phyloP scores from a whole-genome alignment of 2,888 invertebrate genomes.

The Hypomecis atomaria region DNA sequence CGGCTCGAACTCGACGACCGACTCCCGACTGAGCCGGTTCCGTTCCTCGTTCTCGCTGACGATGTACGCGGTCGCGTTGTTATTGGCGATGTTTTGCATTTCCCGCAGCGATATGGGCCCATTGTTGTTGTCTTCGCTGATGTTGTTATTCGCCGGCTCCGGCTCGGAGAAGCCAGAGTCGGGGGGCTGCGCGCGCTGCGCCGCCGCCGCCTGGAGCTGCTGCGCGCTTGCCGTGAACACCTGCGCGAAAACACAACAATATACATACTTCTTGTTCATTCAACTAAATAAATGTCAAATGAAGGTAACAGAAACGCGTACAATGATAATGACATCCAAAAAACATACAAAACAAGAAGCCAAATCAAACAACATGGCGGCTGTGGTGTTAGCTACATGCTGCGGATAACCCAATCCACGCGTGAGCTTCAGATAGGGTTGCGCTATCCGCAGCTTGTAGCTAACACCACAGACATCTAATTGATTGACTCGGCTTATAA shows the following conservation, averaged over 20 bases:
- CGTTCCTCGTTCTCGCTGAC: slow-evolving; percentile 80
- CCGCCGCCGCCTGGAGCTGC: slow-evolving; percentile 73
- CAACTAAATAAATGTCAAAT: background rate
- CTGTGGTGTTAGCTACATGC: too few species aligned
- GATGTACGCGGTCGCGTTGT: slow-evolving; percentile 82
- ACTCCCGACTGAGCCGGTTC: slow-evolving; percentile 73
- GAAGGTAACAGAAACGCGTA: background rate
- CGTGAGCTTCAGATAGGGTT: too few species aligned
- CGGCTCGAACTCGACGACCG: slow-evolving; percentile 77
- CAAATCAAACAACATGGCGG: background rate
- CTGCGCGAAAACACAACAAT: slow-evolving; percentile 49
- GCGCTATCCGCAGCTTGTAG: too few species aligned
- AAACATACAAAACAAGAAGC: background rate
- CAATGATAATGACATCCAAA: background rate
- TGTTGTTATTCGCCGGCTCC: slow-evolving; percentile 76
- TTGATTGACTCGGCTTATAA: too few species aligned
- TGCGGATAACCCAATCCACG: too few species aligned
- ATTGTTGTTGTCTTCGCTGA: slow-evolving; percentile 83
- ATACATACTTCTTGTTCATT: too few species aligned
- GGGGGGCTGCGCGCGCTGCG: slow-evolving; percentile 69
- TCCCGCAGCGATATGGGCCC: slow-evolving; percentile 83
- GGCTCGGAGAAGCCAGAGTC: slow-evolving; percentile 78
- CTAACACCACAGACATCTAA: too few species aligned
- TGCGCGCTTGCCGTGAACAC: slow-evolving; percentile 74
- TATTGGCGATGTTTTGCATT: slow-evolving; percentile 85